These are phyloP conservation scores for Lepus townsendii DNA, from an alignment of 2,797 vertebrate species.

Conservation along the genomic window DNA sequence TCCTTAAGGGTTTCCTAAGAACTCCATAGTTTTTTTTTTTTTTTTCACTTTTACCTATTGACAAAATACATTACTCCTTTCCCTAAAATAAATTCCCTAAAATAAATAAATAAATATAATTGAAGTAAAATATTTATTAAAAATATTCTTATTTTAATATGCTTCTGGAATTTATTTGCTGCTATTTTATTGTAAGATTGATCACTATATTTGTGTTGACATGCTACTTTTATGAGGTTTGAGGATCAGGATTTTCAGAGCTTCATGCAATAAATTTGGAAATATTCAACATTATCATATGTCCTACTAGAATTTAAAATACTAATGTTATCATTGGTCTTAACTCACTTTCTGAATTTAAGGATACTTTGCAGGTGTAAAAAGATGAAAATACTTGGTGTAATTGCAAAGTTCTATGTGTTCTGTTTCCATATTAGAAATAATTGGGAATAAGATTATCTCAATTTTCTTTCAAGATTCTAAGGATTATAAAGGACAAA, in stretches of 20 bases:
- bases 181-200: not conserved
- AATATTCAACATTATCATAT: not conserved
- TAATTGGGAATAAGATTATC: not conserved
- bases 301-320: constrained; percentile 25
- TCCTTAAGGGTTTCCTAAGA: not conserved
- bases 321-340: not conserved
- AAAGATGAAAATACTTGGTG: not conserved
- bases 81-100: not conserved
- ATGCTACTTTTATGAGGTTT: not conserved
- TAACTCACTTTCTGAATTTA: constrained; percentile 32
- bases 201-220: not conserved
- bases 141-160: constrained; percentile 15
- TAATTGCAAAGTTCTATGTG: not conserved
- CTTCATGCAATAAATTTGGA: not conserved
- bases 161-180: not conserved
- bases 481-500: not conserved
- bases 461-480: not conserved
- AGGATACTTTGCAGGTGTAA: not conserved
- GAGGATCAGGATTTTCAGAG: not conserved
- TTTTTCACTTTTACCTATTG: not conserved
- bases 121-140: not conserved
- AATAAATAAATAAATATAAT: not conserved
- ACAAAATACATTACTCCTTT: constrained; percentile 5
- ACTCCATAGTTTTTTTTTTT: not conserved
- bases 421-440: not conserved